phyloP scores from a whole-genome alignment of 2,888 invertebrate species.

The Phaedon cochleariae region DNA sequence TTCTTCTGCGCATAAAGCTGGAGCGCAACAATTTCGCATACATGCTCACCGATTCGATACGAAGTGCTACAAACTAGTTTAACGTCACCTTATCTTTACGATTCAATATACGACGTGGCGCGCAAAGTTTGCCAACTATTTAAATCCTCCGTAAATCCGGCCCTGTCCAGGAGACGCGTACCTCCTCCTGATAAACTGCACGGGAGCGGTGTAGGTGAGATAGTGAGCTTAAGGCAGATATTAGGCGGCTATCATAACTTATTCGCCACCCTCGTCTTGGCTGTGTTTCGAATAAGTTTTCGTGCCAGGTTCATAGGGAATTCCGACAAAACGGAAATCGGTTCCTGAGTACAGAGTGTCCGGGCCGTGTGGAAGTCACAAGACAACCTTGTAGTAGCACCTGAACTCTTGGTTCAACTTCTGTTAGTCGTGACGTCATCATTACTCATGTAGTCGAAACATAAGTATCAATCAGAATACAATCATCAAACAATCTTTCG shows the following conservation, averaged over 20 bases:
- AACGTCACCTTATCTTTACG: not conserved
- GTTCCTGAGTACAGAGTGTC: not conserved
- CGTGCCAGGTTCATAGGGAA: not conserved
- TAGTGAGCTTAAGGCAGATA: slow-evolving; percentile 45
- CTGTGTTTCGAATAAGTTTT: slow-evolving; percentile 34
- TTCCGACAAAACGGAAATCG: not conserved
- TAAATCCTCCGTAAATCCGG: slow-evolving; percentile 29
- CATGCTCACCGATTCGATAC: not conserved
- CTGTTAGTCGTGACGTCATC: too few species aligned
- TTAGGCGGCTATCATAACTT: slow-evolving; percentile 40
- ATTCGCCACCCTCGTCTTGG: slow-evolving; percentile 27
- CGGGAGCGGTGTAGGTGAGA: slow-evolving; percentile 42
- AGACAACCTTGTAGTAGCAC: too few species aligned
- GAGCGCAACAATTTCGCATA: too few species aligned
- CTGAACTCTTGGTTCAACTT: too few species aligned
- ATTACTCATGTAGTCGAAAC: too few species aligned
- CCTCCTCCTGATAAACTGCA: slow-evolving; percentile 42
- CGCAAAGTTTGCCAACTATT: slow-evolving; percentile 1
- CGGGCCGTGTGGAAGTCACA: too few species aligned
- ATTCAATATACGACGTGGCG: slow-evolving; percentile 1
- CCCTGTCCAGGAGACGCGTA: slow-evolving; percentile 28
- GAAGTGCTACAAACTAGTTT: not conserved
- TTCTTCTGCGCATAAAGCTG: too few species aligned
- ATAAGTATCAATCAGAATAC: too few species aligned
- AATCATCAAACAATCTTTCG: too few species aligned